Base-by-base conservation (phyloP, 2,797 vertebrate species). In the Sebastes hubbsi region DNA sequence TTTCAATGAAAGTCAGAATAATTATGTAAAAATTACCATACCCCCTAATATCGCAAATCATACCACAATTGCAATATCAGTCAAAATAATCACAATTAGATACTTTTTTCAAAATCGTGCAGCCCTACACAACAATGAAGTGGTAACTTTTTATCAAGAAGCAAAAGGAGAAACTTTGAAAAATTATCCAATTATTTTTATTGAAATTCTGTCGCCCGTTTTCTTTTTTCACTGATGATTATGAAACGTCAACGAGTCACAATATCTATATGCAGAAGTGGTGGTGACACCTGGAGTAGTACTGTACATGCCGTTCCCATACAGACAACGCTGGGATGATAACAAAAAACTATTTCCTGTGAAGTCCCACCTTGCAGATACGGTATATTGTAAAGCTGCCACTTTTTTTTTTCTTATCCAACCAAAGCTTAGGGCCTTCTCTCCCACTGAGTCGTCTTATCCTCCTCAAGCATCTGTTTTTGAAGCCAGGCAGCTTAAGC, bases 401-500 rank as follows among this genome's bases (percentile, higher is more conserved):
- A 86, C 80, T 71, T 80, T 78, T 77, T 77, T 1, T 1, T 75
- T 67, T 77, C 77, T 91, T 90, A 89, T 88, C 91, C 90, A 88
- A 75, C 78, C 34, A 59, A 87, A 85, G 91, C 91, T 94, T 92
- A 89, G 81, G 87, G 63, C 80, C 90, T 90, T 60, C 83, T 88
- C 88, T 89, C 91, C 92, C 82, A 88, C 91, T 42, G 92, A 81
- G 93, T 85, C 80, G 82, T 84, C 92, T 95, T 94, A 95, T 95
- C 92, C 92, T 87, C 72, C 84, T 89, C 82, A 81, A 93, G 90
- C 94, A 95, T 95, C 94, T 94, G 94, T 90, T 92, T 93, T 86
- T 85, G 88, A 93, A 93, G 90, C 89, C 78, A 72, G 88, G 85
- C 84, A 89, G 92, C 93, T 95, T 94, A 94, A 90, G 91, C 84